Evolutionary conservation across 2,113 vertebrate genomes (phyloP), one percentile per base, ranked within the genome.

Genomic region (Emydocephalus ijimae): DNA sequence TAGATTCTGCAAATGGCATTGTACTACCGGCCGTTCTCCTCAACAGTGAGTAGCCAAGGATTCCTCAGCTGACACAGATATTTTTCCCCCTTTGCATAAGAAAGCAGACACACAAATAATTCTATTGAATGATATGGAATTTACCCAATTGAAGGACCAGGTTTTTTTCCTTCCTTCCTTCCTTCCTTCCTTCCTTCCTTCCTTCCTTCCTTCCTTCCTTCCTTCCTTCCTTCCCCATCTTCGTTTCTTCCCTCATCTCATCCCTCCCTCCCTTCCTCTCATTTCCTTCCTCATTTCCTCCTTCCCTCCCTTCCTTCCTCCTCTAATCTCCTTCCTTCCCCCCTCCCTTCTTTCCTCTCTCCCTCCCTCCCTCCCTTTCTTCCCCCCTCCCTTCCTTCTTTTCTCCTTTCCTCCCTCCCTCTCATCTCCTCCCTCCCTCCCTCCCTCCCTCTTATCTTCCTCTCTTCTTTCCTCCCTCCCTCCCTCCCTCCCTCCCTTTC

Each of bases 11-110:
- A 94, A 90, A 94, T 95, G 94, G 94, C 34, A 26, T 91, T 91
- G 34, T 95, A 94, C 91, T 97, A 95, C 94, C 96, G 96, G 91
- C 93, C 96, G 1, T 93, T 95, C 48, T 96, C 95, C 56, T 94
- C 92, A 34, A 95, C 95, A 0, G 95, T 94, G 93, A 96, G 95
- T 94, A 94, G 24, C 0, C 9, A 54, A 10, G 86, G 8, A 9
- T 5, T 29, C 24, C 24, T 50, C 48, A 23, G 39, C 15, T 39
- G 69, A 14, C 69, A 7, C n/a, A 20, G n/a, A 18, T 2, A 39
- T 20, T 3, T 3, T 1, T 0, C 5, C 15, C 69, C 64, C 59
- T 1, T 0, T 20, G n/a, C 69, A 74, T 15, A 3, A 74, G 69
- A 34, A 1, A 5, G 15, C n/a, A 74, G 64, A 7, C 85, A 23